Conservation (phyloP, 2,888 invertebrate species). For the Helicoverpa assulta region DNA sequence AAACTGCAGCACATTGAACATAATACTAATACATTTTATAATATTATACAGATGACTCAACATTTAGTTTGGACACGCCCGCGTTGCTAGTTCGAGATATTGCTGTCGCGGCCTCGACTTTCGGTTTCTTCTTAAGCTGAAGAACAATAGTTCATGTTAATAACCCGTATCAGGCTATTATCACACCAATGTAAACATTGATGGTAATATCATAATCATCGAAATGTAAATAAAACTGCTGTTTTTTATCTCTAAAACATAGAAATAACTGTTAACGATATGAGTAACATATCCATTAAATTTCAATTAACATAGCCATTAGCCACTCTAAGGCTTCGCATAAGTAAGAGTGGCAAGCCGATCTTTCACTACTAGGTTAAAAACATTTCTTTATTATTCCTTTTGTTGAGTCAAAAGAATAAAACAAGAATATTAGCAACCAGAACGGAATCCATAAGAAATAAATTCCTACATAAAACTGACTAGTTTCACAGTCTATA, state of each 20-base stretch:
- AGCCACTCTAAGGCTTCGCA: slow-evolving; percentile 22
- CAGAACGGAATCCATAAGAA: slow-evolving; percentile 17
- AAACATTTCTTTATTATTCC: not conserved
- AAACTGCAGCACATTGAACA: slow-evolving; percentile 30
- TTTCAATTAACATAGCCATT: slow-evolving; percentile 5
- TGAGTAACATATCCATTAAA: not conserved
- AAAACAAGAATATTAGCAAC: slow-evolving; percentile 39
- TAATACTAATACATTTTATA: slow-evolving; percentile 58
- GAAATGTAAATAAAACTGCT: slow-evolving; percentile 1
- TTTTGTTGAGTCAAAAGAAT: slow-evolving; percentile 46
- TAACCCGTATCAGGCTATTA: slow-evolving; percentile 47
- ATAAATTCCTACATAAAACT: slow-evolving; percentile 17
- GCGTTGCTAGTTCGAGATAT: slow-evolving; percentile 72
- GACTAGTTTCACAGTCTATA: slow-evolving; percentile 7
- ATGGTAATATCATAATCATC: slow-evolving; percentile 5
- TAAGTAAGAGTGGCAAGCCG: not conserved
- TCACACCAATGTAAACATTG: slow-evolving; percentile 17
- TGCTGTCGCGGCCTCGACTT: slow-evolving; percentile 75
- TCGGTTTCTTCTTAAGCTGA: slow-evolving; percentile 86
- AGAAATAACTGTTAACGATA: not conserved
- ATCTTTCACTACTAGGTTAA: not conserved
- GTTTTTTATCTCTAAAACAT: not conserved
- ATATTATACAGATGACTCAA: slow-evolving; percentile 81
- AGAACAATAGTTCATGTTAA: slow-evolving; percentile 67
- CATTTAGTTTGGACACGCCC: slow-evolving; percentile 81